Evolutionary conservation across 2,888 invertebrate genomes (phyloP).

Genomic region (Liopterus haemorrhoidalis): DNA sequence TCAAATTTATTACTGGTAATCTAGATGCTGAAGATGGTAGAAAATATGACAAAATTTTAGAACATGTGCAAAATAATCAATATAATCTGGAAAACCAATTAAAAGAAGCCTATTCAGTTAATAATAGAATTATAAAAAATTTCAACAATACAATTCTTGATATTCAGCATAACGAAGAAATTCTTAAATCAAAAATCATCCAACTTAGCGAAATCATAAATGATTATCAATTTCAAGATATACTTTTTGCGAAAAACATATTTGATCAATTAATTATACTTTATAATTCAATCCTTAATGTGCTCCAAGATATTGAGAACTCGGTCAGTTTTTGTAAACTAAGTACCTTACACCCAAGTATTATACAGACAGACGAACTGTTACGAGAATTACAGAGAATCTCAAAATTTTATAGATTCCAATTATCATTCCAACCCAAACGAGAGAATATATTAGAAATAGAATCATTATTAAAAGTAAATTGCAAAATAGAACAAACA

Average conservation of each 20-base stretch:
- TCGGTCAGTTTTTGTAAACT: slow-evolving; percentile 28
- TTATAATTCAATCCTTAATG: slow-evolving; percentile 27
- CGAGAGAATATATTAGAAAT: too few species aligned
- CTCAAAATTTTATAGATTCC: too few species aligned
- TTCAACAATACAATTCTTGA: slow-evolving; percentile 19
- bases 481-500: slow-evolving; percentile 8
- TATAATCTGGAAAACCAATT: slow-evolving; percentile 20
- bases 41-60: slow-evolving; percentile 7
- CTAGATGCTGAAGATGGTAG: slow-evolving; percentile 14
- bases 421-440: too few species aligned
- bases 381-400: too few species aligned
- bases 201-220: slow-evolving; percentile 10
- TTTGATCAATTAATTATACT: slow-evolving; percentile 27
- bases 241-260: slow-evolving; percentile 17
- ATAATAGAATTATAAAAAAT: slow-evolving; percentile 23
- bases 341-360: slow-evolving; percentile 28
- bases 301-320: slow-evolving; percentile 29
- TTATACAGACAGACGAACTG: too few species aligned
- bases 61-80: slow-evolving; percentile 13
- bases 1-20: slow-evolving; percentile 17
- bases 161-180: slow-evolving; percentile 21
- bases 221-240: slow-evolving; percentile 11
- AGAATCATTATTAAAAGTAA: slow-evolving; percentile 4
- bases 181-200: slow-evolving; percentile 20
- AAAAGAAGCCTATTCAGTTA: slow-evolving; percentile 20